phyloP scores from a whole-genome alignment of 2,888 invertebrate species.

The Agrotis segetum region DNA sequence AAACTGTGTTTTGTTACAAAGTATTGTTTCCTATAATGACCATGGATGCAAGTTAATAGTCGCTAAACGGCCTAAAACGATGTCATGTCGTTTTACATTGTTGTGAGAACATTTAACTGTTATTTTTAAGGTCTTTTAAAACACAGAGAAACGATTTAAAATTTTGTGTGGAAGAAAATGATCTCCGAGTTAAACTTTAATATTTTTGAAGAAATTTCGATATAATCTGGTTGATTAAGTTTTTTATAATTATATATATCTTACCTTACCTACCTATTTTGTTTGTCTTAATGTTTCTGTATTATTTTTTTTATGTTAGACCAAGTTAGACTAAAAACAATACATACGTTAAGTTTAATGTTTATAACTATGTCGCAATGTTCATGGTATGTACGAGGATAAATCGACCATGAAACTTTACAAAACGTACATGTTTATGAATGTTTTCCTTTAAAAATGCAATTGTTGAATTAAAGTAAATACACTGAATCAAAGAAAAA shows the following conservation, averaged over 20 bases:
- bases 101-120: not conserved
- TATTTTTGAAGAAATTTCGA: too few species aligned
- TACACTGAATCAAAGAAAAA: too few species aligned
- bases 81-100: not conserved
- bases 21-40: not conserved
- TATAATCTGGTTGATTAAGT: too few species aligned
- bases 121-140: not conserved
- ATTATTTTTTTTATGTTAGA: not conserved
- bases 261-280: not conserved
- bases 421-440: not conserved
- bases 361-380: not conserved
- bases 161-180: not conserved
- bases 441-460: too few species aligned
- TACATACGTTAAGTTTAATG: not conserved
- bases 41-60: not conserved
- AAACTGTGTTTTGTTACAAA: slow-evolving; percentile 5
- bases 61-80: not conserved
- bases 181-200: not conserved
- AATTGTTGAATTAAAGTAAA: too few species aligned
- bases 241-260: not conserved
- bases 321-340: too few species aligned
- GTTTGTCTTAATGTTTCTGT: not conserved
- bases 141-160: not conserved
- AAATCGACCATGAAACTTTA: slow-evolving; percentile 2
- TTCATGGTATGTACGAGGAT: not conserved